These are phyloP conservation scores for Geotrypetes seraphini DNA, from an alignment of 2,797 vertebrate genomes.

Conservation along the genomic window DNA sequence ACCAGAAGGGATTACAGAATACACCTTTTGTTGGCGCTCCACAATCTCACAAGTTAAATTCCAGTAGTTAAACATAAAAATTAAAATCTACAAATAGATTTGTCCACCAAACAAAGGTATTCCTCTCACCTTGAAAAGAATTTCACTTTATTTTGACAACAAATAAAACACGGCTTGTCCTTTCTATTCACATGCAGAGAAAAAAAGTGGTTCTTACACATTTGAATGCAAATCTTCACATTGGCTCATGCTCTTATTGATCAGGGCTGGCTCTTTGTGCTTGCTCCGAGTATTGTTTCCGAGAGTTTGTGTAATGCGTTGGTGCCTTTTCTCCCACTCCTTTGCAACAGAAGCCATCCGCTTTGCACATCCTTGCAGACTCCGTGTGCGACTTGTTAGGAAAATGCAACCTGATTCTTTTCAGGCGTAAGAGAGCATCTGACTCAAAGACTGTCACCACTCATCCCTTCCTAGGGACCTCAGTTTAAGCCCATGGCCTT, in stretches of 20 bases:
- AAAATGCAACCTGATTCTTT: slow-evolving; percentile 28
- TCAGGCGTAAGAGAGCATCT: slow-evolving; percentile 32
- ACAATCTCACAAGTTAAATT: slow-evolving; percentile 2
- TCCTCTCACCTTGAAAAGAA: slow-evolving; percentile 1
- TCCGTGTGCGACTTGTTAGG: slow-evolving; percentile 16
- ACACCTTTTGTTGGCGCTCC: too few relatives aligned
- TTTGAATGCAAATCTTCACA: slow-evolving; percentile 19
- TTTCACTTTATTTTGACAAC: slow-evolving; percentile 12
- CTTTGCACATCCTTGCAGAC: slow-evolving; percentile 8
- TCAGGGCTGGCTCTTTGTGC: too few relatives aligned
- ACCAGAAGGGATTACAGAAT: too few relatives aligned
- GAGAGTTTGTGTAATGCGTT: too few relatives aligned
- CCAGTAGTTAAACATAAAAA: slow-evolving; percentile 28
- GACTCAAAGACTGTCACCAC: slow-evolving; percentile 19
- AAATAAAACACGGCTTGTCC: slow-evolving; percentile 19
- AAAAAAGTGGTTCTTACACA: neutral
- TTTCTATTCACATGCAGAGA: slow-evolving; percentile 19
- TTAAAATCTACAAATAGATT: slow-evolving; percentile 21
- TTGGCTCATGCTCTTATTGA: too few relatives aligned
- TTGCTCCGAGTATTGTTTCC: too few relatives aligned
- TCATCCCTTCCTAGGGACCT: slow-evolving; percentile 18
- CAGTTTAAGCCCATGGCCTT: slow-evolving; percentile 17
- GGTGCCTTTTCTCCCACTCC: slow-evolving; percentile 4
- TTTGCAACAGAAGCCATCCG: slow-evolving; percentile 3
- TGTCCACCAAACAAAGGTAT: neutral